phyloP scores from a whole-genome alignment of 2,888 invertebrate species.

The Macrostomum cliftonense region DNA sequence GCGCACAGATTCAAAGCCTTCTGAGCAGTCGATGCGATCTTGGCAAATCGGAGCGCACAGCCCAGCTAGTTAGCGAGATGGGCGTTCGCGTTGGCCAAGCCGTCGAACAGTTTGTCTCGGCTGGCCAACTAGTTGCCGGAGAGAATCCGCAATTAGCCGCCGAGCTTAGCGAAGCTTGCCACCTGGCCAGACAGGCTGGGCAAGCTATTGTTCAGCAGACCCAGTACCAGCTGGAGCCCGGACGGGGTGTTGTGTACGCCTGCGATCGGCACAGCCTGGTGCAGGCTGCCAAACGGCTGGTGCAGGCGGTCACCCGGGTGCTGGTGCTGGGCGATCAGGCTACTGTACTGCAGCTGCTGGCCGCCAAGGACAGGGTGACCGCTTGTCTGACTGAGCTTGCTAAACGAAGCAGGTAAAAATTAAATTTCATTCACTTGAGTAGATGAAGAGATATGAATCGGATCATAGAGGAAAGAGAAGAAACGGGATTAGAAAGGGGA shows the following conservation, averaged over 20 bases:
- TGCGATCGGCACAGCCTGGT: conserved; percentile 43
- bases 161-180: conserved; percentile 95
- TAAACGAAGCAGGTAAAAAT: too few relatives aligned
- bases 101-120: conserved; percentile 87
- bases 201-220: background rate
- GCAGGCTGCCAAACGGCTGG: conserved; percentile 70
- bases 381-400: too few relatives aligned
- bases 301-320: conserved; percentile 83
- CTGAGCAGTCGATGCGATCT: too few relatives aligned
- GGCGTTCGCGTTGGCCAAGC: conserved; percentile 72
- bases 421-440: too few relatives aligned
- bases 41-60: too few relatives aligned
- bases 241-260: conserved; percentile 28
- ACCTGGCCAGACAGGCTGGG: conserved; percentile 81
- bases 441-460: too few relatives aligned
- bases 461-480: too few relatives aligned
- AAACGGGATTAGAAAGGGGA: too few relatives aligned
- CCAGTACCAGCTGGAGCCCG: background rate
- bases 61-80: too few relatives aligned
- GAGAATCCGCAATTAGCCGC: conserved; percentile 87
- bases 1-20: too few relatives aligned
- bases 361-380: conserved; percentile 76
- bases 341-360: conserved; percentile 79
- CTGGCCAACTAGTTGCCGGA: conserved; percentile 92
- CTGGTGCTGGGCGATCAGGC: conserved; percentile 87